A percentile compares a stretch with the other conserved stretches of the same genome.
These are phyloP conservation scores for Metallyticus violacea DNA, from an alignment of 2,888 invertebrate genomes.

Conservation along the genomic window DNA sequence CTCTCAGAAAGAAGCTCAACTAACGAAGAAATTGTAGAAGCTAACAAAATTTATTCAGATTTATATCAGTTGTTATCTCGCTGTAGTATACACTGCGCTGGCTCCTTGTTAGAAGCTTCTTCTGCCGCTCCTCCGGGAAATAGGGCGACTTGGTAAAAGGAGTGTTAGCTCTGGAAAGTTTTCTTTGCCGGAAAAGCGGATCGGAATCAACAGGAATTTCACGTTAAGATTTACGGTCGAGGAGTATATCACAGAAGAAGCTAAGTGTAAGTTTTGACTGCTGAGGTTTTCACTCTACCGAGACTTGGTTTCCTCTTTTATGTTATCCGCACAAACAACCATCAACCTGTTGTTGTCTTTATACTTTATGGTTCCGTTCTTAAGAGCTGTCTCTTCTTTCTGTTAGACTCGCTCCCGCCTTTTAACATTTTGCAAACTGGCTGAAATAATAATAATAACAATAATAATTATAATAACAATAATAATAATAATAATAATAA, in stretches of 20 bases:
- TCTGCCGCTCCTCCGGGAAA: no score
- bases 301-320: neutral
- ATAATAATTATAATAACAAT: no score
- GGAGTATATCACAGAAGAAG: neutral
- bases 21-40: neutral
- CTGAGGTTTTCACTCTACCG: neutral
- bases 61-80: neutral
- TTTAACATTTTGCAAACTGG: no score
- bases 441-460: no score
- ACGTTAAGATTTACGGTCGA: constrained; percentile 8
- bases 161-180: neutral
- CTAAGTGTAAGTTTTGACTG: neutral
- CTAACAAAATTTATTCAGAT: neutral
- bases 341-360: neutral
- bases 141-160: no score
- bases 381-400: neutral
- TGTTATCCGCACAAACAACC: neutral
- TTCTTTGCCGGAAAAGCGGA: neutral
- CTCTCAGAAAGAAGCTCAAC: no score
- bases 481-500: no score
- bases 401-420: no score
- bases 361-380: neutral
- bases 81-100: neutral
- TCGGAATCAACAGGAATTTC: constrained; percentile 8
- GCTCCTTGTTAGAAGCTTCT: neutral